Conservation (phyloP, 2,797 vertebrate species). For the Uromys caudimaculatus region DNA sequence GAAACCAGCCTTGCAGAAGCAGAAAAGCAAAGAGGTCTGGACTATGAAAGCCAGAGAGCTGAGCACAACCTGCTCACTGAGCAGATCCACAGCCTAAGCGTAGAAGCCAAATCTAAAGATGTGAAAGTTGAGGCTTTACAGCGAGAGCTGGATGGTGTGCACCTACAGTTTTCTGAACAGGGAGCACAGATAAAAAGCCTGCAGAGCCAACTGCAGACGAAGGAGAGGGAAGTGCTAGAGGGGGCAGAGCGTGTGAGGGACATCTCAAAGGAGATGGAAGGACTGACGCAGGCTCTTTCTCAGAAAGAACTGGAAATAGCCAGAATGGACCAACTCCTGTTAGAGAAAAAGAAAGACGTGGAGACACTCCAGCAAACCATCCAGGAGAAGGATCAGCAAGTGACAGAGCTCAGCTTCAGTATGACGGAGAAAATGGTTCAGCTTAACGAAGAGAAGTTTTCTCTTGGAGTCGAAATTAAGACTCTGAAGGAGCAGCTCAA, state of each 20-base stretch:
- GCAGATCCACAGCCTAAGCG: conserved; percentile 91
- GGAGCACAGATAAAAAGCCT: conserved; percentile 87
- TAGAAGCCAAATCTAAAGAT: conserved; percentile 91
- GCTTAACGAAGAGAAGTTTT: conserved; percentile 93
- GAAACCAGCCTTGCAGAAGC: conserved; percentile 85
- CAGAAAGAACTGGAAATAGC: conserved; percentile 80
- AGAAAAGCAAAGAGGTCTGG: conserved; percentile 86
- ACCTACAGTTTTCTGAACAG: conserved; percentile 88
- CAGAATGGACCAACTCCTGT: conserved; percentile 86
- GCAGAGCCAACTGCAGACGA: conserved; percentile 89
- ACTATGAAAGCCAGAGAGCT: conserved; percentile 84
- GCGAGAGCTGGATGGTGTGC: conserved; percentile 89
- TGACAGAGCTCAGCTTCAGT: conserved; percentile 91
- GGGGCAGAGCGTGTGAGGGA: conserved; percentile 87
- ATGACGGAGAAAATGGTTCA: conserved; percentile 94
- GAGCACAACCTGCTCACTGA: conserved; percentile 90
- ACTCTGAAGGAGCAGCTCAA: conserved; percentile 91
- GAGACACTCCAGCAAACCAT: conserved; percentile 89
- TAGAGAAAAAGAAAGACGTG: conserved; percentile 87
- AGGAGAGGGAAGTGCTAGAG: conserved; percentile 86
- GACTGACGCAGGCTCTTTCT: conserved; percentile 86
- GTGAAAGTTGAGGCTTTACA: conserved; percentile 91
- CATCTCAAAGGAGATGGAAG: conserved; percentile 87
- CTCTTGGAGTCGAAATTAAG: conserved; percentile 90
- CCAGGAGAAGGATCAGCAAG: conserved; percentile 91